phyloP scores from a whole-genome alignment of 2,888 invertebrate genomes.

The Melinaea marsaeus region DNA sequence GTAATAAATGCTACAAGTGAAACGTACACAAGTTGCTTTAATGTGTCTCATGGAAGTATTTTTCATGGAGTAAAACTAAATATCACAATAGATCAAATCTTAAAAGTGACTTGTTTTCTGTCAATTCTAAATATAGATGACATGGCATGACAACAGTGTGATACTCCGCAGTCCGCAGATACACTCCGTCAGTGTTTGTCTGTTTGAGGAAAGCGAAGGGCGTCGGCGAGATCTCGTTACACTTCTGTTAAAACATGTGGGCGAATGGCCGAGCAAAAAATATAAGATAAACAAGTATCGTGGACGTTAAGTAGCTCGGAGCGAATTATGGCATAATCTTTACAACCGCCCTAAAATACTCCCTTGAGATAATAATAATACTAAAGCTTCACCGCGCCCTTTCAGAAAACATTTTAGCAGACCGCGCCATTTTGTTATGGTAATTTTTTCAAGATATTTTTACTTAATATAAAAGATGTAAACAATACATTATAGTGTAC shows the following conservation, averaged over 20 bases:
- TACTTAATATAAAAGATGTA: not conserved
- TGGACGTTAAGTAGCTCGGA: constrained; percentile 33
- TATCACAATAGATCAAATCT: not conserved
- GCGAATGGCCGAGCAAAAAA: constrained; percentile 34
- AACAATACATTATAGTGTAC: no score
- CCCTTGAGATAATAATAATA: constrained; percentile 46
- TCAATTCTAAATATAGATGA: constrained; percentile 1
- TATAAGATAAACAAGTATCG: constrained; percentile 25
- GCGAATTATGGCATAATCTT: constrained; percentile 55
- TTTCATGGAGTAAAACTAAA: not conserved
- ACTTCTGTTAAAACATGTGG: constrained; percentile 26
- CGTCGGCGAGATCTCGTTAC: constrained; percentile 5
- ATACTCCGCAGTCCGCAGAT: not conserved
- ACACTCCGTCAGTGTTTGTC: no score
- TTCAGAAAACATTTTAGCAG: constrained; percentile 36
- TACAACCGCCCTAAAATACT: constrained; percentile 44
- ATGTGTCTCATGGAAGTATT: no score
- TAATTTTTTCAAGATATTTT: constrained; percentile 10
- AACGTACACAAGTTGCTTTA: no score
- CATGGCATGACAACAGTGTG: not conserved
- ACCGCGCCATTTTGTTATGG: constrained; percentile 10
- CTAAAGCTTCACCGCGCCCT: constrained; percentile 27
- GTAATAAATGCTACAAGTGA: not conserved
- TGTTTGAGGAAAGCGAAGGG: not conserved
- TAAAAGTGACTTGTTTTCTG: constrained; percentile 1